phyloP scores from a whole-genome alignment of 2,113 vertebrate genomes.

The Pteruthius melanotis region DNA sequence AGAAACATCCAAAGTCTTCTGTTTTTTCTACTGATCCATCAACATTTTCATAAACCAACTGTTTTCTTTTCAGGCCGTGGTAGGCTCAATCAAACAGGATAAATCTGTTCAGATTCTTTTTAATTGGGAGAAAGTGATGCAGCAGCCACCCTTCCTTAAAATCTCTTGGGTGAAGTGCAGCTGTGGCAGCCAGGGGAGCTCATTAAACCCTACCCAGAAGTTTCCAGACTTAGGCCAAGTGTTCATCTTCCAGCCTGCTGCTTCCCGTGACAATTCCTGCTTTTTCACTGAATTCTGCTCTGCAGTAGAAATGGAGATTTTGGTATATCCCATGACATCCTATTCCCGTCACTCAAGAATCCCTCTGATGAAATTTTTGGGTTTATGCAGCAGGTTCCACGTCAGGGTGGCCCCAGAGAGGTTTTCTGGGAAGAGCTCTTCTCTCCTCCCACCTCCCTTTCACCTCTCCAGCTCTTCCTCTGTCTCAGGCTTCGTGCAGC shows the following conservation, averaged over 20 bases:
- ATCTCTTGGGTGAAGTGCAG: neutral
- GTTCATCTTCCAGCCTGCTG: neutral
- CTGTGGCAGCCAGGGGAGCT: neutral
- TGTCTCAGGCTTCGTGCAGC: neutral
- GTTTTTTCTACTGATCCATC: neutral
- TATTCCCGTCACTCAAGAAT: neutral
- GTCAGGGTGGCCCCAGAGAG: rapidly evolving
- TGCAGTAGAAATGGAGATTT: neutral
- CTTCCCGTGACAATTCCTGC: neutral
- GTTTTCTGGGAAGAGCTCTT: neutral
- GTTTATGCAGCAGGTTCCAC: neutral
- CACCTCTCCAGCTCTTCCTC: neutral
- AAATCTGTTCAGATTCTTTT: neutral
- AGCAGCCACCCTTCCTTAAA: neutral
- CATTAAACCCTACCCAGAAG: neutral
- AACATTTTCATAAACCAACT: neutral
- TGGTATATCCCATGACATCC: neutral
- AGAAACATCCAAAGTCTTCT: neutral
- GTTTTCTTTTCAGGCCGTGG: neutral
- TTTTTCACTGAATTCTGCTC: neutral
- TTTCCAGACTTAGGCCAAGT: neutral
- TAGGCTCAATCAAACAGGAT: neutral
- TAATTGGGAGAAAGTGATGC: neutral
- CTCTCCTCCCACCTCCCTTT: neutral
- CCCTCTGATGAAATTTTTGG: neutral